Percentiles rank a stretch among this genome's conserved stretches.
phyloP scores from a whole-genome alignment of 2,888 invertebrate genomes.

The Conomelus anceps region DNA sequence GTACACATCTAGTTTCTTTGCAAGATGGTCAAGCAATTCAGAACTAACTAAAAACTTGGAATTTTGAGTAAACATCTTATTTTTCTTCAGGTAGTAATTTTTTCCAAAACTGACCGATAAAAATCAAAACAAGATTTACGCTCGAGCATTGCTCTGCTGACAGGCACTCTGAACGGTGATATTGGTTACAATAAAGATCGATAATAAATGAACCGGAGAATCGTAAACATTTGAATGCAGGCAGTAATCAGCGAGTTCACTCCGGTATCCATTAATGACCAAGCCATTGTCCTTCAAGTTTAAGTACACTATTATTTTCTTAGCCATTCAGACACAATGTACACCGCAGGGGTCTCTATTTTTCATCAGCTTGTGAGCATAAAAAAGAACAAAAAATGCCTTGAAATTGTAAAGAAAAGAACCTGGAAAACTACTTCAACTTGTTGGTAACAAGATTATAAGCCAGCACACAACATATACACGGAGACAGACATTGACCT shows the following conservation, averaged over 20 bases:
- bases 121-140: too few species aligned
- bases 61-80: too few species aligned
- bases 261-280: background rate
- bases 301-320: background rate
- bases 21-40: too few species aligned
- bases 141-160: background rate
- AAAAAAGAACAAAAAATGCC: background rate
- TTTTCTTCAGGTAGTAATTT: too few species aligned
- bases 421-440: background rate
- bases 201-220: background rate
- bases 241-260: background rate
- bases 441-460: background rate
- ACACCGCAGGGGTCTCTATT: background rate
- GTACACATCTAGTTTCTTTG: too few species aligned
- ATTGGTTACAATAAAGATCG: background rate
- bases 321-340: too few species aligned
- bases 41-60: too few species aligned
- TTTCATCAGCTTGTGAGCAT: background rate
- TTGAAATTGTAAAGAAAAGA: background rate
- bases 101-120: too few species aligned
- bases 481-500: background rate
- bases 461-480: too few species aligned
- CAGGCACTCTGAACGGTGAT: background rate
- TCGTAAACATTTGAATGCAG: background rate
- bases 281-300: background rate